phyloP scores from a whole-genome alignment of 2,797 vertebrate genomes.

The Channa striata region DNA sequence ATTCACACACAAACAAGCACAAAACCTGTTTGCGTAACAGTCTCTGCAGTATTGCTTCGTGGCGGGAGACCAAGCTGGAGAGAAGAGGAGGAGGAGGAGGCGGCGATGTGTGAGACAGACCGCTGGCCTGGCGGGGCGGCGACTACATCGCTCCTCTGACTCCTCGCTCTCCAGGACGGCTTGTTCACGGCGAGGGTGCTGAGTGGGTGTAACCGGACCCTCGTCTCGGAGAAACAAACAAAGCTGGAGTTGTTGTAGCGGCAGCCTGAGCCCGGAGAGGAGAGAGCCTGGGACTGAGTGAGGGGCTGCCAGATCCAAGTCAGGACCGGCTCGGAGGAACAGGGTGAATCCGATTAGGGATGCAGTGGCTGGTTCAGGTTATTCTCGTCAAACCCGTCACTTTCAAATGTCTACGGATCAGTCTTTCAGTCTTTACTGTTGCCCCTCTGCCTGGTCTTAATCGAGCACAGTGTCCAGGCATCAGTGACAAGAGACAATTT shows the following conservation, averaged over 20 bases:
- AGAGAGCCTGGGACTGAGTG: background rate
- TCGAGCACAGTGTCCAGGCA: no score
- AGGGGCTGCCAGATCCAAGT: constrained; percentile 28
- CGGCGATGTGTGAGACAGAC: constrained; percentile 23
- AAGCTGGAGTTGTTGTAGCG: constrained; percentile 3
- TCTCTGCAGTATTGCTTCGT: constrained; percentile 35
- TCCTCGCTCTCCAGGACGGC: background rate
- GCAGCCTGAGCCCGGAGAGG: constrained; percentile 14
- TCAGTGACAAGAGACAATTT: no score
- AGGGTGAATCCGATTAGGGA: background rate
- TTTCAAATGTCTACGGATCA: background rate
- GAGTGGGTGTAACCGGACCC: constrained; percentile 45
- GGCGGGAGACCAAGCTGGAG: background rate
- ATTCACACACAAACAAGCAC: constrained; percentile 45
- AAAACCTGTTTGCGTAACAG: constrained; percentile 39
- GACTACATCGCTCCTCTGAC: background rate
- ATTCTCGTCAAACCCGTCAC: background rate
- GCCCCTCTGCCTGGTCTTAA: no score
- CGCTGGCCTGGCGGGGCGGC: constrained; percentile 30
- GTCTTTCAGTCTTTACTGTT: no score
- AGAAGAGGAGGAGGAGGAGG: constrained; percentile 21
- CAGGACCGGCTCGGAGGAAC: constrained; percentile 23
- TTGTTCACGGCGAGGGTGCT: background rate
- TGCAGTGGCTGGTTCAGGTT: background rate
- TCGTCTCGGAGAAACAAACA: constrained; percentile 33